Base-by-base conservation (phyloP, 2,888 invertebrate genomes). In the Sipha maydis region DNA sequence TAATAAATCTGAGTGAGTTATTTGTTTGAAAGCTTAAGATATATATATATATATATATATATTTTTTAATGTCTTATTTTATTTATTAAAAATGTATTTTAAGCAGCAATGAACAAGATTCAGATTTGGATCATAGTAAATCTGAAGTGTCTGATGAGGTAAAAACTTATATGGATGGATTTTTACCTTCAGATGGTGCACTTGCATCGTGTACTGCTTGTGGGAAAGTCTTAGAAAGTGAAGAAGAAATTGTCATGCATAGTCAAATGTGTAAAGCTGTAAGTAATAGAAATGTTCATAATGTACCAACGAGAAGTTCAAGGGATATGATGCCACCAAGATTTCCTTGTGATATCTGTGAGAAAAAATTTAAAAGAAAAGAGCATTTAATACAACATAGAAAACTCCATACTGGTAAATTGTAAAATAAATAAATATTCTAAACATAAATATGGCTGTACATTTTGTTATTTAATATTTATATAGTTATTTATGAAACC, bases 351-450 rank as follows among this genome's bases (percentile, higher is more conserved):
- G 93, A 94, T 71, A 92, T 94, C 28, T 95, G 95, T 91, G 93
- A 93, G 11, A 94, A 95, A 90, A 93, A 93, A 0, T 95, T 95
- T 90, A 95, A 95, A 91, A 93, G 95, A 90, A 94, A 95, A 91
- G 95, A 95, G 91, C 95, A 95, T 91, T 92, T 95, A 0, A 94
- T 94, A 89, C 95, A 95, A 90, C 95, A 95, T 90, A 92, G 94
- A 2, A 95, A 95, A 91, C 91, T 95, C 2, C 95, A 95, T 90
- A 94, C 94, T 0, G 95, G 95, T 11, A 86, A 73, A 88, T 83
- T 7, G 38, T 48, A 0, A 38, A 56, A 31, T 7, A 21, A n/a
- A 75, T 75, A 38, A 61, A 38, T 54, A 38, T 21, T 41, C 61
- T 21, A 25, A 19, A 48, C 11, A 1, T 2, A 2, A 14, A 48